Evolutionary conservation across 2,113 vertebrate genomes (phyloP).

Genomic region (Gallinago undulata): DNA sequence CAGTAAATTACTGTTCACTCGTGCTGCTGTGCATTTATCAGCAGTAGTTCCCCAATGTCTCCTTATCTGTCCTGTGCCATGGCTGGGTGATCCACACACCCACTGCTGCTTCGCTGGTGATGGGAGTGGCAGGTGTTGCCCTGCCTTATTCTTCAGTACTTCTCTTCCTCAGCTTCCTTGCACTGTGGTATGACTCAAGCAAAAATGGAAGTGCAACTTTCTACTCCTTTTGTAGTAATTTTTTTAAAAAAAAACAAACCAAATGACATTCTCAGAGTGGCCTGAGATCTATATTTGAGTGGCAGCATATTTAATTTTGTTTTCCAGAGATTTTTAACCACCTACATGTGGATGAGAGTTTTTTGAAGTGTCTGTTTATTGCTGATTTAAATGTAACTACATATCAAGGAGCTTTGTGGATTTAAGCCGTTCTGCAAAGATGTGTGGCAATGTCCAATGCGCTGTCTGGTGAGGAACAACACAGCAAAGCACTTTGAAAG

Average conservation of each 20-base stretch:
- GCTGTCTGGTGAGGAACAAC: not conserved
- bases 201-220: not conserved
- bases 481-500: not conserved
- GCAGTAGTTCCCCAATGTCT: not conserved
- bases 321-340: not conserved
- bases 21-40: not conserved
- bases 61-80: not conserved
- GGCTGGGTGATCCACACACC: not conserved
- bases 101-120: not conserved
- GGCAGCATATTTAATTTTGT: not conserved
- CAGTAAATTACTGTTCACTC: not conserved
- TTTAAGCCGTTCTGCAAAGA: not conserved
- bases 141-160: not conserved
- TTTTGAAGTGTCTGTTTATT: not conserved
- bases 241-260: not conserved
- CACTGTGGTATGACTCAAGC: not conserved
- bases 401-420: not conserved
- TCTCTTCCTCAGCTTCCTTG: not conserved
- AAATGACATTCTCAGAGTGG: not conserved
- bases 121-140: not conserved
- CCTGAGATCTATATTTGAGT: not conserved
- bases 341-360: not conserved
- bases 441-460: not conserved
- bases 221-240: not conserved
- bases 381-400: not conserved